Conservation (phyloP, 2,888 invertebrate genomes). For the Scaptomyza flava region DNA sequence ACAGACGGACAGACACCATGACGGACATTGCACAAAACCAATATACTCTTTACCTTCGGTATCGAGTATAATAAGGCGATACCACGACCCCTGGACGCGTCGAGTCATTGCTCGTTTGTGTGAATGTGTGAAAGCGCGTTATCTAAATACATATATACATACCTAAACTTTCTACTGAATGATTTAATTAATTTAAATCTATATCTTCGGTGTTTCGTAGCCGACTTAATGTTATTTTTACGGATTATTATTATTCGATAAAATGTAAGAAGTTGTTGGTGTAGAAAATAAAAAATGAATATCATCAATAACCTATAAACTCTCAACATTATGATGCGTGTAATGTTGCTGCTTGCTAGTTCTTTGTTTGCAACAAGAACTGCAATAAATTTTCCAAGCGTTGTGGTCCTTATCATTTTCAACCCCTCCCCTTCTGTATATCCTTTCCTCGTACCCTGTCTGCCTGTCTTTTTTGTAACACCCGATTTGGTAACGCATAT, state of each 20-base stretch:
- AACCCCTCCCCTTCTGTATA: not conserved
- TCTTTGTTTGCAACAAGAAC: conserved; percentile 5
- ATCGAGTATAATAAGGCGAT: too few relatives aligned
- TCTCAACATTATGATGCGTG: conserved; percentile 80
- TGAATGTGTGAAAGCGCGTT: not conserved
- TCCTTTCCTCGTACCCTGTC: not conserved
- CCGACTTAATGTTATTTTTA: too few relatives aligned
- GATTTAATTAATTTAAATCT: not conserved
- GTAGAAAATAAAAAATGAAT: conserved; percentile 20
- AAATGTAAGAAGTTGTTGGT: too few relatives aligned
- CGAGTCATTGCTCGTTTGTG: not conserved
- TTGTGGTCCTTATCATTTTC: conserved; percentile 2
- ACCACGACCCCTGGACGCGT: too few relatives aligned
- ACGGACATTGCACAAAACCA: too few relatives aligned
- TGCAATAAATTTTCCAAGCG: not conserved
- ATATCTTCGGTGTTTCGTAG: not conserved
- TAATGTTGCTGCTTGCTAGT: conserved; percentile 66
- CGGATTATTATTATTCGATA: too few relatives aligned
- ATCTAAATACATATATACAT: not conserved
- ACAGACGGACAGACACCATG: too few relatives aligned
- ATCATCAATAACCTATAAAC: conserved; percentile 70
- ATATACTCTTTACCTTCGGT: too few relatives aligned
- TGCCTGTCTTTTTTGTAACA: conserved; percentile 1
- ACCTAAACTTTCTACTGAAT: not conserved
- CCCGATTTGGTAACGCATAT: conserved; percentile 3